Evolutionary conservation across 2,113 vertebrate genomes (phyloP).

Genomic region (Maccullochella peelii): DNA sequence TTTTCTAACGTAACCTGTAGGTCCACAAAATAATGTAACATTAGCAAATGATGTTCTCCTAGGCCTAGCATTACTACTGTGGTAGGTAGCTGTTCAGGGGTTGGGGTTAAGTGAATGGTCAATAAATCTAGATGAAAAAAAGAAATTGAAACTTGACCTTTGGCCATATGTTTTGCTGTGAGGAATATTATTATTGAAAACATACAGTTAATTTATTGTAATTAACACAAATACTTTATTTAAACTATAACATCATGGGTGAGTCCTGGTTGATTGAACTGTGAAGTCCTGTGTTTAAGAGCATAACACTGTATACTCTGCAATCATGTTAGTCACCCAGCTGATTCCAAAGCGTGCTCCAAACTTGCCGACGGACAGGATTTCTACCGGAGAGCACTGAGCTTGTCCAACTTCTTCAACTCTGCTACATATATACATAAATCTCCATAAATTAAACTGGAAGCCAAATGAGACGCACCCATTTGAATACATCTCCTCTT

Average conservation of each 20-base stretch:
- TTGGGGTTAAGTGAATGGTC: not conserved
- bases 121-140: not conserved
- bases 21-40: too few relatives aligned
- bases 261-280: constrained; percentile 20
- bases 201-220: not conserved
- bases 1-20: too few relatives aligned
- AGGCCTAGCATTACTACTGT: too few relatives aligned
- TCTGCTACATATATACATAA: constrained; percentile 69
- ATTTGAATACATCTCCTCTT: constrained; percentile 69
- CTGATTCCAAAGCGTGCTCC: constrained; percentile 45
- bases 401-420: constrained; percentile 62
- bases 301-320: constrained; percentile 37
- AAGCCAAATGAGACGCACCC: constrained; percentile 64
- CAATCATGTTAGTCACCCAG: constrained; percentile 58
- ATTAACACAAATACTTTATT: not conserved
- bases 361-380: constrained; percentile 65
- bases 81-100: too few relatives aligned
- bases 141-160: not conserved
- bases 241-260: not conserved
- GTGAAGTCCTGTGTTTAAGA: constrained; percentile 21
- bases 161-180: not conserved
- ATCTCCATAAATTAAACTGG: constrained; percentile 77
- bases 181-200: not conserved
- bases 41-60: too few relatives aligned
- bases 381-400: constrained; percentile 69